phyloP scores from a whole-genome alignment of 2,113 vertebrate genomes.

The Phalacrocorax carbo region DNA sequence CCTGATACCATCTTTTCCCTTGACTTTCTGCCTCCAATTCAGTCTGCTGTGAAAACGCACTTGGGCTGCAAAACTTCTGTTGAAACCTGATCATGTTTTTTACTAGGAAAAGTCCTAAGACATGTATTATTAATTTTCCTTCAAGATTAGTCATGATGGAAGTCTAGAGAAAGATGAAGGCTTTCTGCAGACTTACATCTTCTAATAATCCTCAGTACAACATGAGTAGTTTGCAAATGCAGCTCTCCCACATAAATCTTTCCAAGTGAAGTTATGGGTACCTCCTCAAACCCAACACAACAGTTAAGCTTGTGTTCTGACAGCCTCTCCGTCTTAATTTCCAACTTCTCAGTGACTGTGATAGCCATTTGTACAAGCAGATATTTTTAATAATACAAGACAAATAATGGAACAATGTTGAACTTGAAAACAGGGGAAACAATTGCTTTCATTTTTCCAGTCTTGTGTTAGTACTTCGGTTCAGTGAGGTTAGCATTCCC shows the following conservation, averaged over 20 bases:
- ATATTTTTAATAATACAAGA: background rate
- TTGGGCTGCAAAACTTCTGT: background rate
- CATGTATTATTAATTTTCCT: background rate
- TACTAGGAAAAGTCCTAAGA: background rate
- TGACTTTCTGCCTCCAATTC: background rate
- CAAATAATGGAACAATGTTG: background rate
- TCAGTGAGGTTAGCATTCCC: background rate
- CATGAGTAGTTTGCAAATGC: background rate
- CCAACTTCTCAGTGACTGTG: background rate
- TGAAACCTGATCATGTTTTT: background rate
- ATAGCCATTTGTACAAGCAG: background rate
- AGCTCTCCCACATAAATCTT: fast-evolving
- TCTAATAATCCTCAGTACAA: background rate
- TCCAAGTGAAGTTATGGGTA: background rate
- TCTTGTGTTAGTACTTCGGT: background rate
- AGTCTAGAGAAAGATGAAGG: background rate
- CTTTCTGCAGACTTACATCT: background rate
- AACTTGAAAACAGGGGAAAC: fast-evolving
- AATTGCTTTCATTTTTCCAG: background rate
- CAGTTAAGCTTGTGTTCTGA: background rate
- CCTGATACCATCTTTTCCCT: background rate
- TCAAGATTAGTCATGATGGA: background rate
- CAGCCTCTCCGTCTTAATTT: background rate
- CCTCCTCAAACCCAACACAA: background rate
- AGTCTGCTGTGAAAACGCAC: background rate